Evolutionary conservation across 2,797 vertebrate species (phyloP).

Genomic region (Oreochromis grahami): DNA sequence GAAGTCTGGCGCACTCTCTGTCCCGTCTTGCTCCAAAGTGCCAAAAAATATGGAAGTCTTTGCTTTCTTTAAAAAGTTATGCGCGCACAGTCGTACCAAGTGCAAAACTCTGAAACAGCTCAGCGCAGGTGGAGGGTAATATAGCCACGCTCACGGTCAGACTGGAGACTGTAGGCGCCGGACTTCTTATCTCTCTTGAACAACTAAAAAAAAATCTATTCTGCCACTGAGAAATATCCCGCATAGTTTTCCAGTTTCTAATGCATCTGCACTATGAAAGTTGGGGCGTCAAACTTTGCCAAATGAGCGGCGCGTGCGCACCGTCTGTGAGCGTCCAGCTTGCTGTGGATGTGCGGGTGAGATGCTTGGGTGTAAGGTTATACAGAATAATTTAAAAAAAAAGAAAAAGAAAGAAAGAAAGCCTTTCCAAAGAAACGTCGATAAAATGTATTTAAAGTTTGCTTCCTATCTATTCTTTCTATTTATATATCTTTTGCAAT

Average conservation of each 20-base stretch:
- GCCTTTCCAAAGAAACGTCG: background rate
- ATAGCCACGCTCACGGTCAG: slow-evolving; percentile 63
- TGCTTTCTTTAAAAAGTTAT: background rate
- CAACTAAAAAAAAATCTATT: slow-evolving; percentile 1
- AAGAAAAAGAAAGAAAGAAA: background rate
- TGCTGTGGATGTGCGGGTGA: background rate
- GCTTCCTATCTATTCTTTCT: background rate
- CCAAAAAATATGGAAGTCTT: background rate
- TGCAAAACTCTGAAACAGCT: background rate
- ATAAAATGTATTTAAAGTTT: background rate
- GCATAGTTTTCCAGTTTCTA: slow-evolving; percentile 44
- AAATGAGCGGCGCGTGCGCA: slow-evolving; percentile 13
- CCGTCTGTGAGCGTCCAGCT: background rate
- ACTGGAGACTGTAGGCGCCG: slow-evolving; percentile 48
- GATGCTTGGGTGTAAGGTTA: background rate
- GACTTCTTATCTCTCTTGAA: slow-evolving; percentile 45
- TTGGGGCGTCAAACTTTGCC: slow-evolving; percentile 36
- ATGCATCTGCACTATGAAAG: background rate
- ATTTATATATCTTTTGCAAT: background rate
- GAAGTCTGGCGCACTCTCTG: background rate
- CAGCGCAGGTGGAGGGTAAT: slow-evolving; percentile 49
- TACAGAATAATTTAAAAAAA: background rate
- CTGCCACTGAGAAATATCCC: slow-evolving; percentile 38
- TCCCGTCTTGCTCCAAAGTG: slow-evolving; percentile 12
- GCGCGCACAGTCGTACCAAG: background rate